Conservation (phyloP, 2,888 invertebrate genomes). For the Aspidapion aeneum region DNA sequence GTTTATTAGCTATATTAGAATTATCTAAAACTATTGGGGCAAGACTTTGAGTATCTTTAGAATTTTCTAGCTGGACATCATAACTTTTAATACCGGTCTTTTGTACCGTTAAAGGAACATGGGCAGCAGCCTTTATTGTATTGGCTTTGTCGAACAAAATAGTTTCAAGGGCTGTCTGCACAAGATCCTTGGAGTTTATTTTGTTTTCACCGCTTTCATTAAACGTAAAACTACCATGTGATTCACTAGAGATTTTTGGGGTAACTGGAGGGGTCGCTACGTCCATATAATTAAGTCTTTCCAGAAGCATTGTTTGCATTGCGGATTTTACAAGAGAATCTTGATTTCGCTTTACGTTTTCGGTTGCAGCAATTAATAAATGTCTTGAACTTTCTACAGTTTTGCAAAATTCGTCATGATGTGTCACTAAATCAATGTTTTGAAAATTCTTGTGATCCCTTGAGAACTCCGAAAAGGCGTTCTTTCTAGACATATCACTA, state of each 20-base stretch:
- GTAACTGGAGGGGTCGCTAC: constrained; percentile 38
- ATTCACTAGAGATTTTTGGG: constrained; percentile 25
- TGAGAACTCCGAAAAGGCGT: not conserved
- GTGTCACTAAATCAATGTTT: not conserved
- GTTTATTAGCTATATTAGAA: too few relatives aligned
- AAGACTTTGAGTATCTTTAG: too few relatives aligned
- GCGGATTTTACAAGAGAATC: constrained; percentile 35
- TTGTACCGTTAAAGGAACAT: too few relatives aligned
- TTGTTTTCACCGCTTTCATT: not conserved
- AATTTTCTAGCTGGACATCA: too few relatives aligned
- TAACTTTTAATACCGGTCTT: too few relatives aligned
- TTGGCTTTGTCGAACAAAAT: constrained; percentile 41
- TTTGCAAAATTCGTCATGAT: not conserved
- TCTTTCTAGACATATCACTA: not conserved
- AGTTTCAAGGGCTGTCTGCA: constrained; percentile 43
- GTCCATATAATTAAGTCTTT: constrained; percentile 42
- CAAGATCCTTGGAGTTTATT: constrained; percentile 33
- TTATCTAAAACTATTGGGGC: too few relatives aligned
- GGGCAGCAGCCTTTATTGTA: not conserved
- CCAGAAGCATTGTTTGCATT: constrained; percentile 43
- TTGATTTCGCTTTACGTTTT: not conserved
- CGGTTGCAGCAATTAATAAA: not conserved
- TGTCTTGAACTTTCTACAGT: not conserved
- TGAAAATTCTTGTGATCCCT: not conserved
- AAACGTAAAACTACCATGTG: not conserved